Evolutionary conservation across 2,888 invertebrate genomes (phyloP), one percentile per base, ranked within the genome.

Genomic region (Stramonita haemastoma): DNA sequence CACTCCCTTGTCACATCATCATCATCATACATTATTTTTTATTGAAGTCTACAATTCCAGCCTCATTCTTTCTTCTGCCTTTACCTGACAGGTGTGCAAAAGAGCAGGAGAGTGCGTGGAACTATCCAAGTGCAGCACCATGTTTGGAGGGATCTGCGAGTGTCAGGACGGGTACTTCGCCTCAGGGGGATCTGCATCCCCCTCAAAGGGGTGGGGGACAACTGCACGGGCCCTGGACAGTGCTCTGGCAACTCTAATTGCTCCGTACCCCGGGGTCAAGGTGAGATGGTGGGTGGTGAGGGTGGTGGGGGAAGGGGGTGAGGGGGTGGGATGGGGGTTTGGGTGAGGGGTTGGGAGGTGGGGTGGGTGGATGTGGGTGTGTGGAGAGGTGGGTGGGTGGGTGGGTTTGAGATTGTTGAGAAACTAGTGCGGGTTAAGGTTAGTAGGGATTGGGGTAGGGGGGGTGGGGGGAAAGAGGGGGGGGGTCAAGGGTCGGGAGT

Each of bases 71-170:
- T 46, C 46, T 46, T 46, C 4, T 46, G 46, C n/a, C 77, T 29
- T 15, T 17, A 32, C 34, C 13, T 32, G 29, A 2, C 87, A 90
- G 85, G 17, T 81, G 1, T 91, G 91, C 87, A 87, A 85, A 34
- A 86, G 89, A 19, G 60, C 77, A 8, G 91, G 91, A 22, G 90
- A 91, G 89, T 91, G 91, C 87, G 90, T 90, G 46, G 32, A 34
- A 34, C 83, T 87, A 36, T 84, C 91, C 4, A 87, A 87, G 32
- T 91, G 91, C 36, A 77, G 77, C 83, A 85, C 87, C 0, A 46
- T 87, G 84, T 77, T n/a, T 26, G 91, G 91, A 0, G 91, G 91
- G 2, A 26, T 87, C 46, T 91, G 91, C 57, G 6, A 60, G 32
- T 91, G 91, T 36, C 87, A 90, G 79, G 79, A 34, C 11, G 90